phyloP scores from a whole-genome alignment of 1,140 invertebrate genomes.

The Megalonaias nervosa region DNA sequence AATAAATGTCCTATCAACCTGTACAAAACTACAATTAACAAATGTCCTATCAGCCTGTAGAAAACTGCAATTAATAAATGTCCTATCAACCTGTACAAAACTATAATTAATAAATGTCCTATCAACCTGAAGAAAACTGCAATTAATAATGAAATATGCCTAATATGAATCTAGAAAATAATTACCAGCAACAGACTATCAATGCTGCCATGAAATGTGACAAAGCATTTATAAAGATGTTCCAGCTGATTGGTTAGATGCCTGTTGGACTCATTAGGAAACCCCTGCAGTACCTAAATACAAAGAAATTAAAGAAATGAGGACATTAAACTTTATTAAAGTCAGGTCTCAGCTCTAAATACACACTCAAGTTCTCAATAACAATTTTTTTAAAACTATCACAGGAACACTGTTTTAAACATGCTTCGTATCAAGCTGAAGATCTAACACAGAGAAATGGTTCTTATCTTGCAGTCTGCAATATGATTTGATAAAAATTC shows the following conservation, averaged over 20 bases:
- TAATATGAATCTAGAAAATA: constrained; percentile 3
- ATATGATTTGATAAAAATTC: too few relatives aligned
- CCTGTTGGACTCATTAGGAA: constrained; percentile 37
- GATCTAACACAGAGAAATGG: too few relatives aligned
- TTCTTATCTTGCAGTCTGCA: too few relatives aligned
- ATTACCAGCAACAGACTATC: constrained; percentile 55
- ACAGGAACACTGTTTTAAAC: too few relatives aligned
- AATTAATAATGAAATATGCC: constrained; percentile 18
- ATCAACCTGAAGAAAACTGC: too few relatives aligned
- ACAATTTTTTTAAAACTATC: neutral
- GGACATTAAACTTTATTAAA: neutral
- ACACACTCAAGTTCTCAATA: neutral
- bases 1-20: too few relatives aligned
- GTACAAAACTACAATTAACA: too few relatives aligned
- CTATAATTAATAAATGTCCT: too few relatives aligned
- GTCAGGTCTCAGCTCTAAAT: neutral
- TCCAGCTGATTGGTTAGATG: constrained; percentile 50
- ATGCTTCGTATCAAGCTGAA: too few relatives aligned
- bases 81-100: too few relatives aligned
- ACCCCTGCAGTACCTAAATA: constrained; percentile 55
- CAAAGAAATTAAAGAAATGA: constrained; percentile 19
- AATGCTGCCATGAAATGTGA: constrained; percentile 61
- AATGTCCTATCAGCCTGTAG: too few relatives aligned
- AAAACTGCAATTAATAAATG: too few relatives aligned
- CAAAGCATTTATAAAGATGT: constrained; percentile 57